Evolutionary conservation across 2,888 invertebrate genomes (phyloP), one percentile per base, ranked within the genome.

Genomic region (Endomychus coccineus): DNA sequence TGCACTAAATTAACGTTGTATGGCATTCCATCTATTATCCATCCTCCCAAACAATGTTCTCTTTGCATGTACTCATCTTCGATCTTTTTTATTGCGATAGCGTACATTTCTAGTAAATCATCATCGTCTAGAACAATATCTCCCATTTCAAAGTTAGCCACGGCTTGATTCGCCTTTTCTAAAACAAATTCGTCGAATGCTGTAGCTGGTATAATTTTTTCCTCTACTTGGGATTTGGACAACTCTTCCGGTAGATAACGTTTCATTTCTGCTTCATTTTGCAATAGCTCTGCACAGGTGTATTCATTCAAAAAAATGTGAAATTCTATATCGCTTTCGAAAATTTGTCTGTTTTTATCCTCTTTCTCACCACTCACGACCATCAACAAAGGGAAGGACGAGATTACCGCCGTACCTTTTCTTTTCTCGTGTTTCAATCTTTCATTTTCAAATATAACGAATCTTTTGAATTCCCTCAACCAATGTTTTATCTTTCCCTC

Each of bases 1-100:
- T 55, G 56, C 67, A 78, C 71, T 49, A 69, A 62, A 42, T 71
- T 68, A 9, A 66, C 42, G 44, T 74, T 66, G 13, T 69, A 54
- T 14, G 71, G 68, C 58, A 78, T 71, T 1, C 71, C 76, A 52
- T 79, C 78, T 34, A 80, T 61, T 42, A 80, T 70, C 69, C 73
- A 80, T 46, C 74, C 74, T 12, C 71, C 70, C 52, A 37, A 41
- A 15, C 41, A 69, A 38, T 58, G 51, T 33, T 63, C 56, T 35
- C 52, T 35, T 48, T 58, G 44, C 46, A 56, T 44, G 39, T 56
- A 51, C 41, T 61, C 47, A 15, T 53, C 50, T 48, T 74, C 72
- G 23, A 69, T 56, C 24, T 48, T 45, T 44, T 52, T 55, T 17
- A 37, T 37, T 9, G 36, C 36, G 3, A 16, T 27, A 4, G 25